Base-by-base conservation (phyloP, 2,113 vertebrate genomes). In the Stomatorhinus ivindoensis region DNA sequence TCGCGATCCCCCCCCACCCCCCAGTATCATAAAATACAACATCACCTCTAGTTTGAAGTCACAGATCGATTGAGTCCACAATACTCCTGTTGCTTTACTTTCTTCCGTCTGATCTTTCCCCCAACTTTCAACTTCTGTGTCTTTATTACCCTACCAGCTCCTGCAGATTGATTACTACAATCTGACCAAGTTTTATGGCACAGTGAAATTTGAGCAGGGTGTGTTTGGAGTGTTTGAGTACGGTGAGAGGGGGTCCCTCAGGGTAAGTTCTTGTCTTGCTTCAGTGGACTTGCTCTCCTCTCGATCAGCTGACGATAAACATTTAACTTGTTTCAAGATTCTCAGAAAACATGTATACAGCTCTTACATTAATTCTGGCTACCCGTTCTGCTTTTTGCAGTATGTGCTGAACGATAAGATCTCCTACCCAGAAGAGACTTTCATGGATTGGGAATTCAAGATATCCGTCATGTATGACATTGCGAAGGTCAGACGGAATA, bases 371-470 rank as follows among this genome's bases (percentile, higher is more conserved):
- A 21, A 31, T 69, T 31, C 9, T 27, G 24, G 17, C 69, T 42
- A 3, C 46, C 9, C 53, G 35, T 44, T 88, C 46, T 35, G 48
- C 50, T 55, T 69, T 88, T 89, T 21, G 51, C 90, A 99, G 98
- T 96, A 97, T 92, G 98, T 99, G 92, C 96, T 99, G 91, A 97
- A 97, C 90, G 97, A 99, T 94, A 97, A 95, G 91, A 97, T 99
- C 92, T 98, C 98, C 21, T 99, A 99, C 90, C 98, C 98, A 19
- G 97, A 99, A 0, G 97, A 97, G 73, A 98, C 98, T 0, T 99
- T 99, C 94, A 98, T 99, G 98, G 98, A 99, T 84, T 97, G 97
- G 97, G 98, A 99, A 92, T 99, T 99, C 95, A 99, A 99, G 95
- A 98, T 99, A 91, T 99, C 98, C 0, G 96, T 99, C 92, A 97